phyloP scores from a whole-genome alignment of 2,888 invertebrate genomes.

The Drosophila helvetica region DNA sequence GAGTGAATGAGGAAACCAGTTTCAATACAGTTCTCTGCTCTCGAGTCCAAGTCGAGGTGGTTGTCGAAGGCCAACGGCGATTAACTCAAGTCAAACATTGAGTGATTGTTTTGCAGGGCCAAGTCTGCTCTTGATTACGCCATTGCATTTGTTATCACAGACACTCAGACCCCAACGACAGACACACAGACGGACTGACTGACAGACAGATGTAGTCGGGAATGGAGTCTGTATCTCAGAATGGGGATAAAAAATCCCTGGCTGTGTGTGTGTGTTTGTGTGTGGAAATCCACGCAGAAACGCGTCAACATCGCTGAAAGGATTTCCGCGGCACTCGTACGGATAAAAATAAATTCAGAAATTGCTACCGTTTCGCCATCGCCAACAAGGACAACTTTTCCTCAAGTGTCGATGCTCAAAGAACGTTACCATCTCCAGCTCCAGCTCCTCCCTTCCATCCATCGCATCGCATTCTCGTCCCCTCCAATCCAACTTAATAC shows the following conservation, averaged over 20 bases:
- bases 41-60: slow-evolving; percentile 50
- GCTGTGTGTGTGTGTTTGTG: background rate
- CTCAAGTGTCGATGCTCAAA: slow-evolving; percentile 62
- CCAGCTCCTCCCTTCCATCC: background rate
- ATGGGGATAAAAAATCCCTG: slow-evolving; percentile 30
- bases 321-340: slow-evolving; percentile 78
- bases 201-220: slow-evolving; percentile 10
- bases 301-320: slow-evolving; percentile 45
- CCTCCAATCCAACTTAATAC: slow-evolving; percentile 39
- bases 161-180: slow-evolving; percentile 27
- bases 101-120: slow-evolving; percentile 74
- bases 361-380: slow-evolving; percentile 73
- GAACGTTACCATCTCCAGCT: slow-evolving; percentile 37
- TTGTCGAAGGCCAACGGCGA: slow-evolving; percentile 71
- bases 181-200: background rate
- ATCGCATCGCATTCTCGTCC: background rate
- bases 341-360: slow-evolving; percentile 79
- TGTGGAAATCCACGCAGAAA: too few relatives aligned
- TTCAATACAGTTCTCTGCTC: slow-evolving; percentile 14
- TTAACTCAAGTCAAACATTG: slow-evolving; percentile 78
- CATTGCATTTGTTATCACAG: slow-evolving; percentile 69
- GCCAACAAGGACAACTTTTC: slow-evolving; percentile 65
- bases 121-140: slow-evolving; percentile 65
- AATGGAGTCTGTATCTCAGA: too few relatives aligned
- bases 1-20: background rate